phyloP scores from a whole-genome alignment of 2,797 vertebrate genomes.

The Peromyscus nudipes region DNA sequence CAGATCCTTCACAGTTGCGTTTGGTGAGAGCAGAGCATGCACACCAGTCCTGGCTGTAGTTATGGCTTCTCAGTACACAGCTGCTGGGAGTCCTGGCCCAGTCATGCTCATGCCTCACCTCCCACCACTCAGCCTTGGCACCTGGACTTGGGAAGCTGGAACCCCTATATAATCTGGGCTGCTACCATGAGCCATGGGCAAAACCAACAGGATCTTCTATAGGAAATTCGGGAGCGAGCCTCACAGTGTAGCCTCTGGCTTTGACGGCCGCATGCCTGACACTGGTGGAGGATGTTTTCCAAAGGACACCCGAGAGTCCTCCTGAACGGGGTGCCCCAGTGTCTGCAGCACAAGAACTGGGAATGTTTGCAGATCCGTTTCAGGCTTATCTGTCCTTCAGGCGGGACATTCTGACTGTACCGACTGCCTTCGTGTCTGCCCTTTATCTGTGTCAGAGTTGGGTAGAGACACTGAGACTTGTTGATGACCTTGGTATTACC shows the following conservation, averaged over 20 bases:
- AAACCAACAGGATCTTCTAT: slow-evolving; percentile 48
- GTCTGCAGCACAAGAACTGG: neutral
- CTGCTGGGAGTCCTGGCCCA: slow-evolving; percentile 55
- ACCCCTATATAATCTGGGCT: slow-evolving; percentile 18
- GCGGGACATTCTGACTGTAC: slow-evolving; percentile 12
- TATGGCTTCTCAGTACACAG: neutral
- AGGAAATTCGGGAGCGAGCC: neutral
- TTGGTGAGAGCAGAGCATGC: slow-evolving; percentile 18
- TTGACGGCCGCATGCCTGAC: neutral
- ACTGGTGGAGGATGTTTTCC: neutral
- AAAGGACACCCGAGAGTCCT: slow-evolving; percentile 4
- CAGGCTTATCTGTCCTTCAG: slow-evolving; percentile 26
- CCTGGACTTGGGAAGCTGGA: slow-evolving; percentile 31
- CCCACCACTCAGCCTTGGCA: neutral
- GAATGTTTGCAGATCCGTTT: slow-evolving; percentile 11
- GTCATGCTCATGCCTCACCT: neutral
- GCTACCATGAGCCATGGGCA: slow-evolving; percentile 31
- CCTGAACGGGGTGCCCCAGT: neutral
- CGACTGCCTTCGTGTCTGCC: neutral
- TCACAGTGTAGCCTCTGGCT: neutral
- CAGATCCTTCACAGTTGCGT: slow-evolving; percentile 9
- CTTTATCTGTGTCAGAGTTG: slow-evolving; percentile 14
- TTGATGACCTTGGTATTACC: slow-evolving; percentile 65
- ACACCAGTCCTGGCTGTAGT: neutral
- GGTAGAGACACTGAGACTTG: slow-evolving; percentile 8